A percentile compares a stretch with the other conserved stretches of the same genome.
phyloP scores from a whole-genome alignment of 2,113 vertebrate genomes.

The Nibea albiflora region DNA sequence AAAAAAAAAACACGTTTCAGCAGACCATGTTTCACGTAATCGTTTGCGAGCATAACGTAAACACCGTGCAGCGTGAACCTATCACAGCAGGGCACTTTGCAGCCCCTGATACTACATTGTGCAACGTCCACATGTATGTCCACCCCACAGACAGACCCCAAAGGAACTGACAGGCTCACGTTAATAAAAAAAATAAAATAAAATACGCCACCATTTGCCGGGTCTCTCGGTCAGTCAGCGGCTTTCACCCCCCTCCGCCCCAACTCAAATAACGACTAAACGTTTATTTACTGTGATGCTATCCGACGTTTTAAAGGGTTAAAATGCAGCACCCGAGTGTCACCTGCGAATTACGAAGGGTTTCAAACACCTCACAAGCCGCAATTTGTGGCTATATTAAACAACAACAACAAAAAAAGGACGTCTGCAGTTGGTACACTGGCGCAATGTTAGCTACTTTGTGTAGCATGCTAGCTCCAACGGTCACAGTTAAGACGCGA shows the following conservation, averaged over 20 bases:
- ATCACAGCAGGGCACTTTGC: constrained; percentile 3
- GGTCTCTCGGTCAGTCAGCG: too few species aligned
- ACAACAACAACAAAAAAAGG: neutral
- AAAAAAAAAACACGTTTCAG: neutral
- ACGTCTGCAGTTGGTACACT: neutral
- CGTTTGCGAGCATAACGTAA: neutral
- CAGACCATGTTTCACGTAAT: neutral
- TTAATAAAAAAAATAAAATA: too few species aligned
- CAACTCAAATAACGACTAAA: too few species aligned
- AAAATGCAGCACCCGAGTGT: too few species aligned
- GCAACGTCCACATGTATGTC: constrained; percentile 31
- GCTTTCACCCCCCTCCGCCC: too few species aligned
- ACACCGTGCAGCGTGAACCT: neutral
- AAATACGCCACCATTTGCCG: too few species aligned
- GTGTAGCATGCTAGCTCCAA: constrained; percentile 6
- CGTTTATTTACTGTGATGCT: too few species aligned
- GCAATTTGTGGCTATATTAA: neutral
- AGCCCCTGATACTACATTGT: neutral
- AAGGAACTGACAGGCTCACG: too few species aligned
- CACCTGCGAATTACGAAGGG: neutral
- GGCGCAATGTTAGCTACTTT: rapidly evolving
- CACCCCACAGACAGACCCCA: neutral
- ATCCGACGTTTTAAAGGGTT: too few species aligned
- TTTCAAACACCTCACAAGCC: neutral
- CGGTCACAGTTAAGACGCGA: neutral